Evolutionary conservation across 2,888 invertebrate species (phyloP).

Genomic region (Perizoma flavofasciatum): DNA sequence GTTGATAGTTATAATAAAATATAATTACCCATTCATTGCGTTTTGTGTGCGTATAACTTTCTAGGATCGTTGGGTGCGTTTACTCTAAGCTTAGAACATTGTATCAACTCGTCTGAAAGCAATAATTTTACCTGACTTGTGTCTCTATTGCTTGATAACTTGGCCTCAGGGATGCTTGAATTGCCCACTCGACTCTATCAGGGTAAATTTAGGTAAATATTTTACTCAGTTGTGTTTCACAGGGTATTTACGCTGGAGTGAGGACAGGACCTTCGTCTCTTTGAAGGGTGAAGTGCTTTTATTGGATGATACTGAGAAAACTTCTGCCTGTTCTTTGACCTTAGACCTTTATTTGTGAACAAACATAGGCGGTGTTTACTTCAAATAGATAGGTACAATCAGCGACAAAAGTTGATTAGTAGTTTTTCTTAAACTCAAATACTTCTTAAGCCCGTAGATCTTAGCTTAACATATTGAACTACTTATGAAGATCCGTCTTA

Average conservation of each 20-base stretch:
- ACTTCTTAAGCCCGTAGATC: too few relatives aligned
- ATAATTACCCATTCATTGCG: too few relatives aligned
- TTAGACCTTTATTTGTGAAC: too few relatives aligned
- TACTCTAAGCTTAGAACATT: slow-evolving; percentile 4
- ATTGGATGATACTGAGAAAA: neutral
- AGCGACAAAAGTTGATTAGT: too few relatives aligned
- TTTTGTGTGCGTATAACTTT: too few relatives aligned
- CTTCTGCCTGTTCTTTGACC: too few relatives aligned
- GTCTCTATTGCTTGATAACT: slow-evolving; percentile 18
- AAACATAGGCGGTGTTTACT: too few relatives aligned
- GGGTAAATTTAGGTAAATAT: slow-evolving; percentile 6
- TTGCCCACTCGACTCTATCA: slow-evolving; percentile 11
- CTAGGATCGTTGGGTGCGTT: neutral
- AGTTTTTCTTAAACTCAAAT: too few relatives aligned
- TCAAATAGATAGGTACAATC: too few relatives aligned
- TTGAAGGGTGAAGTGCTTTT: neutral
- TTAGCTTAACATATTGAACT: too few relatives aligned
- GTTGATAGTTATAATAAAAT: too few relatives aligned
- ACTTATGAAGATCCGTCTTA: too few relatives aligned
- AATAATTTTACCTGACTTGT: slow-evolving; percentile 17
- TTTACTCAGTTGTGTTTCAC: neutral
- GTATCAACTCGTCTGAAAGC: slow-evolving; percentile 9
- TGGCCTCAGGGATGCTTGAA: slow-evolving; percentile 7
- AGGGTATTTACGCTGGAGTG: slow-evolving; percentile 9
- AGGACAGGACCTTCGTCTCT: neutral